Conservation (phyloP, 2,797 vertebrate genomes). For the Sebastes aleutianus region DNA sequence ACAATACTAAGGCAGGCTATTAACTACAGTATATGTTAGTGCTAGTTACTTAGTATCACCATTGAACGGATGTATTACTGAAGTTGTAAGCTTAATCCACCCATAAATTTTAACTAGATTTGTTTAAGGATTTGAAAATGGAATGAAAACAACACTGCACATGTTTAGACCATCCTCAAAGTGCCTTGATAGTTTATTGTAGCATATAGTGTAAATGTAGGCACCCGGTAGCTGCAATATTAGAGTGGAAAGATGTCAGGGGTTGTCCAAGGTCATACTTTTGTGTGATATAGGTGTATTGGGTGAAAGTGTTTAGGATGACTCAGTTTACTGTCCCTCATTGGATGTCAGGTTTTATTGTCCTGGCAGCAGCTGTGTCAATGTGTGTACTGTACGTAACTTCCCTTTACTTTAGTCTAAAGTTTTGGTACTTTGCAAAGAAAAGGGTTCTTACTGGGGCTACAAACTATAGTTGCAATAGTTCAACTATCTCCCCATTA, state of each 20-base stretch:
- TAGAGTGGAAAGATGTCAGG: not conserved
- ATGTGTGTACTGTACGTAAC: too few relatives aligned
- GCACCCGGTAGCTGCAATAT: accelerated
- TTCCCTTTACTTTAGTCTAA: not conserved
- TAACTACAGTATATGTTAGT: not conserved
- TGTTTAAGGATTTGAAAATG: too few relatives aligned
- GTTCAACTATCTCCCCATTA: not conserved
- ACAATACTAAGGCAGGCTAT: not conserved
- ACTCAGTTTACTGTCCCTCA: not conserved
- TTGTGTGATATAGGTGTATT: too few relatives aligned
- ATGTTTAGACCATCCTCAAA: not conserved
- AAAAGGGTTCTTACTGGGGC: not conserved
- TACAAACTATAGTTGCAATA: not conserved
- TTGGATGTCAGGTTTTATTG: not conserved
- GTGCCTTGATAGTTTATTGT: not conserved
- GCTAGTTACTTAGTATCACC: not conserved
- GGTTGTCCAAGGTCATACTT: too few relatives aligned
- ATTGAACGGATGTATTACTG: not conserved
- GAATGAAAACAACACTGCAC: too few relatives aligned
- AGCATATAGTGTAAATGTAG: not conserved
- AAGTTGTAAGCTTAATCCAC: too few relatives aligned
- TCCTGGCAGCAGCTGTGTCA: not conserved
- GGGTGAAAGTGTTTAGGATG: not conserved
- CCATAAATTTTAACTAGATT: too few relatives aligned
- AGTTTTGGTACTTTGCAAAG: not conserved